Conservation (phyloP, 1,140 invertebrate species). For the Pentalonia nigronervosa region DNA sequence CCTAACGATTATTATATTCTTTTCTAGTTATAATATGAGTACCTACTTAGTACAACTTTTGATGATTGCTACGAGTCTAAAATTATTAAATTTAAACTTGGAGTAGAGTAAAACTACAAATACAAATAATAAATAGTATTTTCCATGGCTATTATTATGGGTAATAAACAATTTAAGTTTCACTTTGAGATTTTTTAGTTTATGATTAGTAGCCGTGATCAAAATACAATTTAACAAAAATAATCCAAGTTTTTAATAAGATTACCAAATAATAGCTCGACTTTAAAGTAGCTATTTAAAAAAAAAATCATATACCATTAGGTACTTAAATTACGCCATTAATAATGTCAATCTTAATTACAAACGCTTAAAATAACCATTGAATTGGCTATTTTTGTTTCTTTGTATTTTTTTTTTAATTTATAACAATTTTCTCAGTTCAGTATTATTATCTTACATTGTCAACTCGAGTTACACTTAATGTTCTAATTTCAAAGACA, state of each 20-base stretch:
- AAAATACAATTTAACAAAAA: background rate
- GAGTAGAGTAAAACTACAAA: background rate
- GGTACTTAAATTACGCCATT: background rate
- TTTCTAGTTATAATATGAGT: background rate
- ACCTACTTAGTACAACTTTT: background rate
- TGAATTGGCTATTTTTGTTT: background rate
- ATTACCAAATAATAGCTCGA: background rate
- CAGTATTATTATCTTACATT: background rate
- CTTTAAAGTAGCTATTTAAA: background rate
- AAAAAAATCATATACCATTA: background rate
- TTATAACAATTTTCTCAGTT: background rate
- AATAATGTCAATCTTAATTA: background rate
- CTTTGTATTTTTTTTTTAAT: background rate
- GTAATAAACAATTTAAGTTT: background rate
- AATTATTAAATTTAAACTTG: background rate
- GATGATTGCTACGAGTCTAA: background rate
- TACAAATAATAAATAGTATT: background rate
- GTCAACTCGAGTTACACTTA: background rate
- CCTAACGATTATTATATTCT: background rate
- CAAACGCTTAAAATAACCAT: background rate
- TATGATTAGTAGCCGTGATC: background rate
- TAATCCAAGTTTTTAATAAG: background rate
- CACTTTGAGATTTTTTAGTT: background rate
- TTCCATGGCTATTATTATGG: background rate
- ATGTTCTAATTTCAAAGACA: background rate